Conservation (phyloP, 2,113 vertebrate species). For the Plestiodon gilberti region DNA sequence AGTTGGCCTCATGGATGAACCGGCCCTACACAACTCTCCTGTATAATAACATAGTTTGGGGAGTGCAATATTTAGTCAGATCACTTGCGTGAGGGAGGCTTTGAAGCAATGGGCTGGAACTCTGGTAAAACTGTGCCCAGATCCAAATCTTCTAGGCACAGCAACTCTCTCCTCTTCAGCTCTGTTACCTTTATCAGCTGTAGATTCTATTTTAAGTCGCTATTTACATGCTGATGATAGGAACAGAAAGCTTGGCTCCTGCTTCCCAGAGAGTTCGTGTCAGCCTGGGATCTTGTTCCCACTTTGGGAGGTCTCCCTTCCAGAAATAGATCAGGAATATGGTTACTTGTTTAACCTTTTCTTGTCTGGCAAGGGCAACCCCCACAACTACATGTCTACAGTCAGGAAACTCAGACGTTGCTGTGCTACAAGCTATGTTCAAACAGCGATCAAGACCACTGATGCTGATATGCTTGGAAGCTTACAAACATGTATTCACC, state of each 20-base stretch:
- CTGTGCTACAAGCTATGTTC: background rate
- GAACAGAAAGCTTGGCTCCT: background rate
- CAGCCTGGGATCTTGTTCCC: background rate
- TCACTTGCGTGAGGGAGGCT: background rate
- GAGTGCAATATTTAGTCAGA: too few relatives aligned
- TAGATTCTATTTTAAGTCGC: background rate
- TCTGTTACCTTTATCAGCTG: accelerated
- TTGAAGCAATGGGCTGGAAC: background rate
- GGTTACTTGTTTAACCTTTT: accelerated
- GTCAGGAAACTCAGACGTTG: background rate
- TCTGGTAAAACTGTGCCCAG: too few relatives aligned
- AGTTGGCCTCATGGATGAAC: too few relatives aligned
- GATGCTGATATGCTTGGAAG: background rate
- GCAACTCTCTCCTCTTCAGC: background rate
- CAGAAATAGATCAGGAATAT: background rate
- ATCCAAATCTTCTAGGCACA: background rate
- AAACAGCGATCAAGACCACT: background rate
- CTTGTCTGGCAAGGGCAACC: background rate
- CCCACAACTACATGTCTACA: accelerated
- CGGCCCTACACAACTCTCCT: background rate
- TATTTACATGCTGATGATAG: background rate
- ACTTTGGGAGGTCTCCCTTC: background rate
- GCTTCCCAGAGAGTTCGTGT: background rate
- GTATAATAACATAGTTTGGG: background rate
- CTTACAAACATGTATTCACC: background rate